Percentiles rank a stretch among this genome's conserved stretches.
These are phyloP conservation scores for Platygyra sinensis DNA, from an alignment of 64 coral and sea anemone species.

Conservation along the genomic window DNA sequence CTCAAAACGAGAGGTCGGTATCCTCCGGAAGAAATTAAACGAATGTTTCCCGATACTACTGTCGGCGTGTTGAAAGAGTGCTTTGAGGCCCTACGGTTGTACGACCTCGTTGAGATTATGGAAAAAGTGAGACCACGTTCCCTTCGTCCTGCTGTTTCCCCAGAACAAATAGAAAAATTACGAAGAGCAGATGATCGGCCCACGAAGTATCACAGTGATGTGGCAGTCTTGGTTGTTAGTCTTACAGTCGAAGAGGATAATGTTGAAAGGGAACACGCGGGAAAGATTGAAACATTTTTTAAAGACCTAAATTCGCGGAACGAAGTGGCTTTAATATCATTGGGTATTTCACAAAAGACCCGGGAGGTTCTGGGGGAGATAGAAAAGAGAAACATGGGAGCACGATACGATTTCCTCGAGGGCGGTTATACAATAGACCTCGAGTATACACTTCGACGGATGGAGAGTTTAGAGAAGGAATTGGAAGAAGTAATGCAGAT, in stretches of 20 bases:
- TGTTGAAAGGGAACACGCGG: too few relatives aligned
- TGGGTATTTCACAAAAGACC: neutral
- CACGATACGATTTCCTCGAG: neutral
- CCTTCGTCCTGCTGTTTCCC: constrained; percentile 20
- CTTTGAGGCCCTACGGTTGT: neutral
- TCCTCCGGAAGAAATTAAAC: neutral
- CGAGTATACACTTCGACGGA: neutral
- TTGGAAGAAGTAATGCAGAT: neutral
- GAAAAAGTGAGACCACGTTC: constrained; percentile 9
- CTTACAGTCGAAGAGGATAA: too few relatives aligned
- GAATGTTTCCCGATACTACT: constrained; percentile 17
- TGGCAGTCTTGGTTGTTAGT: neutral
- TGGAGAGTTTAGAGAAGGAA: neutral
- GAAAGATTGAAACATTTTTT: constrained; percentile 4
- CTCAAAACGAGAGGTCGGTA: neutral
- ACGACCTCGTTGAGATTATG: neutral
- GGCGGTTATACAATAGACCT: neutral
- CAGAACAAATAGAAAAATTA: neutral
- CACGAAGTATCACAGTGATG: neutral
- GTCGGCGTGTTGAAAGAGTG: constrained; percentile 4
- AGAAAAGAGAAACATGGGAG: neutral
- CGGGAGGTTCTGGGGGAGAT: neutral
- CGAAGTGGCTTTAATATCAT: neutral
- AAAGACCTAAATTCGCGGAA: neutral
- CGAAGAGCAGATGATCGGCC: neutral